These are phyloP conservation scores for Panonychus citri DNA, from an alignment of 1,140 invertebrate genomes.

Conservation along the genomic window DNA sequence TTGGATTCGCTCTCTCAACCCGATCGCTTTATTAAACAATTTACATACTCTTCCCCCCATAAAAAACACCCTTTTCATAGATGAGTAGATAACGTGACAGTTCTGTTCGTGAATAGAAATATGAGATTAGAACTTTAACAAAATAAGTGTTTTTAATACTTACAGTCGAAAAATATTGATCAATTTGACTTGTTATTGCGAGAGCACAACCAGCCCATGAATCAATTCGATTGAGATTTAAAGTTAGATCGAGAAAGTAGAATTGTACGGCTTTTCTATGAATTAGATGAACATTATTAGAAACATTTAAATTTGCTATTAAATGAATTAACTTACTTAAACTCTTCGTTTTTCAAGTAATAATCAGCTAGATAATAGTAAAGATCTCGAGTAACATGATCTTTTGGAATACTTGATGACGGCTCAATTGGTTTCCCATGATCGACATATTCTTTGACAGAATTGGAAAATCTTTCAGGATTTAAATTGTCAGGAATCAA, in stretches of 20 bases:
- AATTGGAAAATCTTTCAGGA: constrained; percentile 13
- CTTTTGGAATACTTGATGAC: constrained; percentile 7
- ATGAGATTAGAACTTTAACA: too few relatives aligned
- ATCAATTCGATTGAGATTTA: constrained; percentile 51
- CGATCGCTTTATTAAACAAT: constrained; percentile 50
- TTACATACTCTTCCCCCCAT: constrained; percentile 39
- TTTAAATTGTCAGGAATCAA: constrained; percentile 35
- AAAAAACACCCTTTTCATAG: constrained; percentile 35
- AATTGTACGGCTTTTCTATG: constrained; percentile 45
- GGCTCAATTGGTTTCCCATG: constrained; percentile 11
- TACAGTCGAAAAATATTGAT: constrained; percentile 24
- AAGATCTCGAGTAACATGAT: constrained; percentile 26
- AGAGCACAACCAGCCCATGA: constrained; percentile 76
- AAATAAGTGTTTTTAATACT: too few relatives aligned
- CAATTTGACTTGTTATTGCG: constrained; percentile 49
- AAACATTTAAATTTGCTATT: too few relatives aligned
- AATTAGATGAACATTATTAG: neutral
- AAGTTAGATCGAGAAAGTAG: constrained; percentile 54
- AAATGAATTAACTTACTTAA: constrained; percentile 30
- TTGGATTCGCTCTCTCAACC: constrained; percentile 39
- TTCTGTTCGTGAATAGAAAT: neutral
- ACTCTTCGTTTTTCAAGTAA: constrained; percentile 65
- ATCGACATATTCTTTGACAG: constrained; percentile 20
- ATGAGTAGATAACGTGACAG: neutral
- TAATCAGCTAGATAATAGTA: constrained; percentile 76